Base-by-base conservation (phyloP, 2,888 invertebrate species). In the Empis livida region DNA sequence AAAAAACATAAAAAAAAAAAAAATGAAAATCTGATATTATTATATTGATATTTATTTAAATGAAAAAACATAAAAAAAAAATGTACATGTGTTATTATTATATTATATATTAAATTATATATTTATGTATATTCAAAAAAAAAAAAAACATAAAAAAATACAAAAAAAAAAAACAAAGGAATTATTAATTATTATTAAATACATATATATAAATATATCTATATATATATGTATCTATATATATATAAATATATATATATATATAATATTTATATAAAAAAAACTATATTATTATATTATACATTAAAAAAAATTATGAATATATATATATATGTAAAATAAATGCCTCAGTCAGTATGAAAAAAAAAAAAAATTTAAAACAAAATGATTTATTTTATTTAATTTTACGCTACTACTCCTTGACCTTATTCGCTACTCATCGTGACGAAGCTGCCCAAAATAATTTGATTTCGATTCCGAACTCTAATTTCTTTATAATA, bases 261-360 rank as follows among this genome's bases (percentile, higher is more conserved):
- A n/a, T n/a, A n/a, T n/a, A n/a, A n/a, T n/a, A n/a, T n/a, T n/a
- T n/a, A 42, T 50, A 42, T 49, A 45, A 43, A 48, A 45, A 45
- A 44, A 49, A 49, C 43, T 47, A 50, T 45, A 47, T 47, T 49
- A 51, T 51, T 46, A 46, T 51, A 47, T 44, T 43, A 43, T 43
- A 49, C 46, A 47, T 49, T 44, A 27, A 47, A 43, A 51, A 47
- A 51, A 44, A 42, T 20, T 14, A 23, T 20, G 15, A 42, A 27
- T 43, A 30, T 17, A 43, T 32, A 43, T 51, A 48, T 51, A 49
- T 54, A 57, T 58, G 57, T 58, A 58, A 58, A 64, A 65, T 63
- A 63, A 67, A 67, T 66, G 68, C 68, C 68, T 68, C 68, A 68
- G 67, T 68, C 67, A 68, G 68, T 68, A 68, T 68, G 64, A 63